Evolutionary conservation across 2,797 vertebrate genomes (phyloP).

Genomic region (Iguana delicatissima): DNA sequence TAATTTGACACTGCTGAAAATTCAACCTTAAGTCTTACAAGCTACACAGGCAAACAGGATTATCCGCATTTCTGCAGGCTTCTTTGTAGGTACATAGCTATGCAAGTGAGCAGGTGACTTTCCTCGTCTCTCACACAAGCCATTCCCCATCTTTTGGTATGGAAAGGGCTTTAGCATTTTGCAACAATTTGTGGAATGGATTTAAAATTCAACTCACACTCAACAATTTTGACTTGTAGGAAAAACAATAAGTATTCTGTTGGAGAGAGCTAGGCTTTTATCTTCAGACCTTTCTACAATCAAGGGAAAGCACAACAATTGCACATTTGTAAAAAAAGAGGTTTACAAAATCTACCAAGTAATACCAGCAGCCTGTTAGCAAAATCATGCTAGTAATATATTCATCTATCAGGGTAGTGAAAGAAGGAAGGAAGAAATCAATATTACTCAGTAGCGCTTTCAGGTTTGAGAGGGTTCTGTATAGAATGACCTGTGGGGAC

Average conservation of each 20-base stretch:
- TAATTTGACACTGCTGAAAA: neutral
- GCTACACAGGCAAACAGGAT: neutral
- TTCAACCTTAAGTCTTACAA: neutral
- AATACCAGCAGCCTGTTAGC: neutral
- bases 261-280: constrained; percentile 33
- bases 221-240: neutral
- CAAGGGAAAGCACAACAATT: constrained; percentile 15
- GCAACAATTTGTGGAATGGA: constrained; percentile 20
- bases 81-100: neutral
- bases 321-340: neutral
- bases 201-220: constrained; percentile 49
- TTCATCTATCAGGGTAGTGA: too few relatives aligned
- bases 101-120: neutral
- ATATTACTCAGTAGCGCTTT: neutral
- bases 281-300: constrained; percentile 6
- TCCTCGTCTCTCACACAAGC: constrained; percentile 28
- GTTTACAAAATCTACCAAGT: neutral
- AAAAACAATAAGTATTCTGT: neutral
- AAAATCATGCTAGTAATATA: neutral
- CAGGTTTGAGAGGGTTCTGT: neutral
- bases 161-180: constrained; percentile 32
- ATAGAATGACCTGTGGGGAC: too few relatives aligned
- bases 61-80: neutral
- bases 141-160: constrained; percentile 15
- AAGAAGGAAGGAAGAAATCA: neutral